Evolutionary conservation across 2,888 invertebrate species (phyloP).

Genomic region (Euclidia mi): DNA sequence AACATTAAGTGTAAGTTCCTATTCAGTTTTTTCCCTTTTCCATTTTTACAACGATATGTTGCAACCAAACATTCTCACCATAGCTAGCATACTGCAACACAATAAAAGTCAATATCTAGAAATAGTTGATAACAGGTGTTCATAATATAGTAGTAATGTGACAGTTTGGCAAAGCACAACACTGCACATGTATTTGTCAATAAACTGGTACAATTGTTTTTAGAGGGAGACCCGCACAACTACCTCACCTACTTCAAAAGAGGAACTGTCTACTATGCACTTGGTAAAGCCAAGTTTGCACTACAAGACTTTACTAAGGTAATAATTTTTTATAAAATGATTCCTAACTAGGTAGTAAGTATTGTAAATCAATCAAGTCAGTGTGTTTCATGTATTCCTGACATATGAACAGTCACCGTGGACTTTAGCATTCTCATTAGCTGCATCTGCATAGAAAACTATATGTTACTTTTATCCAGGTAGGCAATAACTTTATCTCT

Average conservation of each 20-base stretch:
- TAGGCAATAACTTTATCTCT: too few relatives aligned
- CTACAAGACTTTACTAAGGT: slow-evolving; percentile 96
- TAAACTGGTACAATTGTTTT: slow-evolving; percentile 44
- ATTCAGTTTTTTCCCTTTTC: too few relatives aligned
- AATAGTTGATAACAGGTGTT: neutral
- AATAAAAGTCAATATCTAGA: neutral
- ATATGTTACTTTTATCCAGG: too few relatives aligned
- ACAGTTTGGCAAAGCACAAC: slow-evolving; percentile 28
- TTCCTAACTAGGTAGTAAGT: too few relatives aligned
- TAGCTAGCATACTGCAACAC: neutral
- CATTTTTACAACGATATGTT: too few relatives aligned
- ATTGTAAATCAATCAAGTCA: too few relatives aligned
- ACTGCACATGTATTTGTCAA: neutral
- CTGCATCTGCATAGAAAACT: too few relatives aligned
- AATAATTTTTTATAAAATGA: slow-evolving; percentile 18
- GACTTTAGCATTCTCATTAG: too few relatives aligned
- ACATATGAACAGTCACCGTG: too few relatives aligned
- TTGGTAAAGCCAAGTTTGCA: slow-evolving; percentile 98
- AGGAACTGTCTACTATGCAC: slow-evolving; percentile 98
- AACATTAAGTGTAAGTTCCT: too few relatives aligned
- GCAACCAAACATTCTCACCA: too few relatives aligned
- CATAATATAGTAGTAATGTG: neutral
- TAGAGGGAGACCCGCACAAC: slow-evolving; percentile 98
- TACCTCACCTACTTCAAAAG: slow-evolving; percentile 99
- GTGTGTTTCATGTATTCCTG: too few relatives aligned